phyloP scores from a whole-genome alignment of 92 coral and sea anemone species.

The Phenganax marumi region DNA sequence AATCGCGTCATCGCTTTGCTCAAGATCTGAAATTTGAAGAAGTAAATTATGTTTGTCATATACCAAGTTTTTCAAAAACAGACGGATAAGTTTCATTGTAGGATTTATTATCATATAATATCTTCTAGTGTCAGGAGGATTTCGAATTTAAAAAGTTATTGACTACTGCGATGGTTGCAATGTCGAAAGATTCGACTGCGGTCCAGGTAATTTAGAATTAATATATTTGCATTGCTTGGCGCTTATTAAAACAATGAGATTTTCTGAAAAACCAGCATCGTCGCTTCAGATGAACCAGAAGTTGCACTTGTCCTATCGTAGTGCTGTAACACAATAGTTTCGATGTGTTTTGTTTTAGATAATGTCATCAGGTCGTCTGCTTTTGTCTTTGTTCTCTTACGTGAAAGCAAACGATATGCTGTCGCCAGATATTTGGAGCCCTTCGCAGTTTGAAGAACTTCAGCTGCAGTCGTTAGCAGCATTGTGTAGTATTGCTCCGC shows the following conservation, averaged over 20 bases:
- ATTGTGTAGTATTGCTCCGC: conserved; percentile 73
- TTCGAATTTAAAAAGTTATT: conserved; percentile 90
- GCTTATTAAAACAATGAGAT: no score
- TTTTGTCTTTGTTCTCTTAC: conserved; percentile 77
- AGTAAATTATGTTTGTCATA: conserved; percentile 43
- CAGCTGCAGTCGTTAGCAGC: conserved; percentile 89
- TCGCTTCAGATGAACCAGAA: neutral
- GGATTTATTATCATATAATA: neutral
- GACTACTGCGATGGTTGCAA: conserved; percentile 65
- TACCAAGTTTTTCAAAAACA: neutral
- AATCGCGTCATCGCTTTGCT: conserved; percentile 82
- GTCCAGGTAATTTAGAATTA: conserved; percentile 57
- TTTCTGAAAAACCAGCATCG: no score
- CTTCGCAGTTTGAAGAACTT: conserved; percentile 96
- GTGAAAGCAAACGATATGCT: conserved; percentile 81
- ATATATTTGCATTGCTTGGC: neutral
- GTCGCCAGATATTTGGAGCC: conserved; percentile 75
- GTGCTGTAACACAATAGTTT: neutral
- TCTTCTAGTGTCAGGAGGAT: conserved; percentile 76
- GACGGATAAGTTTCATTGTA: neutral
- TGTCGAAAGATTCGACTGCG: conserved; percentile 73
- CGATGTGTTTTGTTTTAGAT: neutral
- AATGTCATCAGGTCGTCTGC: conserved; percentile 82
- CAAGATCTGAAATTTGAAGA: conserved; percentile 79
- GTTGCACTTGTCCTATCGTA: neutral